Percentiles rank a stretch among this genome's conserved stretches.
phyloP scores from a whole-genome alignment of 1,140 invertebrate species.

The Holotrichia oblita region DNA sequence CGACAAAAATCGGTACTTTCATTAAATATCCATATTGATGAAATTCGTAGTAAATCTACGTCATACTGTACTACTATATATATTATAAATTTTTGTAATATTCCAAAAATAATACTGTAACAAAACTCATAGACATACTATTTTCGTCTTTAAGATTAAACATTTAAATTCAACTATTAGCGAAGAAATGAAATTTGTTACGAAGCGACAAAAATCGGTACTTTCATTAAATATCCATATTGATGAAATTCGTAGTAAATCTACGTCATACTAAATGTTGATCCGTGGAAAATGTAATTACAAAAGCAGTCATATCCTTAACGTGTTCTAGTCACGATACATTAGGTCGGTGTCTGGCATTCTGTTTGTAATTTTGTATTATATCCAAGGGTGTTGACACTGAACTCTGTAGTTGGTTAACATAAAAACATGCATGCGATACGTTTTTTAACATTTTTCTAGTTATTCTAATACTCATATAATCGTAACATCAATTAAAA shows the following conservation, averaged over 20 bases:
- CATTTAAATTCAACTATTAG: too few species aligned
- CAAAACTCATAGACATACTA: too few species aligned
- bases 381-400: conserved; percentile 1
- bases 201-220: background rate
- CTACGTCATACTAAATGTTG: background rate
- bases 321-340: background rate
- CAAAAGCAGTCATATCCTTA: background rate
- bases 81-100: too few species aligned
- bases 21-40: conserved; percentile 4
- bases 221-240: background rate
- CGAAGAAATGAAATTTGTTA: too few species aligned
- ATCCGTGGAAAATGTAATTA: background rate
- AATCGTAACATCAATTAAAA: too few species aligned
- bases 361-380: background rate
- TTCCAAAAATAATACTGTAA: too few species aligned
- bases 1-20: background rate
- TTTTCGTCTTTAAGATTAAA: too few species aligned
- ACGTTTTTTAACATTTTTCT: background rate
- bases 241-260: background rate
- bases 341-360: background rate
- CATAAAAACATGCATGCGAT: background rate
- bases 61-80: too few species aligned
- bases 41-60: background rate
- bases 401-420: background rate
- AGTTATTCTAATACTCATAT: too few species aligned